These are phyloP conservation scores for Drosophila pseudoananassae DNA, from an alignment of 1,140 invertebrate species.

Conservation along the genomic window DNA sequence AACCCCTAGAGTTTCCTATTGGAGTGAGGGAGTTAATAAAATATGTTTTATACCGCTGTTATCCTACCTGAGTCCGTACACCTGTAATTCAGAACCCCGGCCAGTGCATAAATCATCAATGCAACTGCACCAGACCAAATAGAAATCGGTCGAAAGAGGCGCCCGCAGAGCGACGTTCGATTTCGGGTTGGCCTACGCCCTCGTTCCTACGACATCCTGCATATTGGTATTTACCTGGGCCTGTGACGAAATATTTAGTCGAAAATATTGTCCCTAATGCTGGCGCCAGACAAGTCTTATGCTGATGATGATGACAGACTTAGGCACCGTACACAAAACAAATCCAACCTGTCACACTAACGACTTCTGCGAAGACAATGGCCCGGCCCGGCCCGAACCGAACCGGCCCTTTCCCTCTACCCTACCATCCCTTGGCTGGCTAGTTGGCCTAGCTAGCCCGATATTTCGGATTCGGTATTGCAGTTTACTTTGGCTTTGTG, in stretches of 20 bases:
- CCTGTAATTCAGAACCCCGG: conserved; percentile 52
- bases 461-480: conserved; percentile 8
- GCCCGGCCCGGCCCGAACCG: conserved; percentile 22
- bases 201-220: conserved; percentile 35
- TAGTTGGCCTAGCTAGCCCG: neutral
- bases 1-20: conserved; percentile 17
- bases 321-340: conserved; percentile 77
- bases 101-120: conserved; percentile 73
- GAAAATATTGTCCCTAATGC: conserved; percentile 83
- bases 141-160: conserved; percentile 69
- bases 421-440: neutral
- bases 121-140: conserved; percentile 46
- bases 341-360: conserved; percentile 83
- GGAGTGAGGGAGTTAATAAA: conserved; percentile 20
- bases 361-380: conserved; percentile 83
- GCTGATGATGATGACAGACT: conserved; percentile 84
- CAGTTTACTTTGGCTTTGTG: conserved; percentile 53
- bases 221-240: conserved; percentile 33
- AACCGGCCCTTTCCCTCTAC: conserved; percentile 16
- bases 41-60: neutral
- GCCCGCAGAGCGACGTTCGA: conserved; percentile 69
- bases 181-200: conserved; percentile 56
- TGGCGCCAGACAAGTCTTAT: conserved; percentile 83
- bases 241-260: conserved; percentile 83
- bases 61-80: conserved; percentile 57